Evolutionary conservation across 64 coral and sea anemone genomes (phyloP), one percentile per base, ranked within the genome.

Genomic region (Astreopora myriophthalma): DNA sequence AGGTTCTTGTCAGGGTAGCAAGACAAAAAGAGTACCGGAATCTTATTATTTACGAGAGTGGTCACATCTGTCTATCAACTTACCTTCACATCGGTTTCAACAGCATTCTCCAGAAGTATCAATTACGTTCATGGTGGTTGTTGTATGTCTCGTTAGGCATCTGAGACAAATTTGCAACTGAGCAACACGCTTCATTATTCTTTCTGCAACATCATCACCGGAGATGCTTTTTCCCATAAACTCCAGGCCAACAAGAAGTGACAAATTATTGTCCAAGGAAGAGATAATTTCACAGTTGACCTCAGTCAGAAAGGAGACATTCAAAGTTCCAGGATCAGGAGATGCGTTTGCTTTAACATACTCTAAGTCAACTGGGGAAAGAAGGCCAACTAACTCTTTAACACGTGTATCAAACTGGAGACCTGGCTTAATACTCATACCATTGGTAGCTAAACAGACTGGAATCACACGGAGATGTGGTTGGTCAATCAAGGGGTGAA

Each of bases 351-450:
- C 8, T 8, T 67, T 24, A 2, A 67, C 19, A 67, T 67, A 67
- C 1, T 24, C 63, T 22, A 67, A 67, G 16, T 67, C 23, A 7
- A 67, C 63, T 67, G 63, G 63, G 25, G 23, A 67, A 2, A 67
- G 63, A 67, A 67, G 63, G 2, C 63, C 63, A 23, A 67, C 33
- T 3, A 36, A 36, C 30, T 12, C 19, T 16, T 73, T 74, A 24
- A 74, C 23, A 23, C 68, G 40, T 58, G 42, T 57, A 71, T 87
- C 85, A 55, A 74, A 74, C 57, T 87, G 69, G 7, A 87, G 34
- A n/a, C 85, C 68, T 28, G 69, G 69, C 20, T 74, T 87, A 71
- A 86, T 49, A 32, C 65, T 86, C 84, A 86, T 86, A 25, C 36
- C 84, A 16, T 86, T 62, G 20, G 84, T 86, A 44, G 84, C 84